phyloP scores from a whole-genome alignment of 2,113 vertebrate species.

The Bettongia penicillata region DNA sequence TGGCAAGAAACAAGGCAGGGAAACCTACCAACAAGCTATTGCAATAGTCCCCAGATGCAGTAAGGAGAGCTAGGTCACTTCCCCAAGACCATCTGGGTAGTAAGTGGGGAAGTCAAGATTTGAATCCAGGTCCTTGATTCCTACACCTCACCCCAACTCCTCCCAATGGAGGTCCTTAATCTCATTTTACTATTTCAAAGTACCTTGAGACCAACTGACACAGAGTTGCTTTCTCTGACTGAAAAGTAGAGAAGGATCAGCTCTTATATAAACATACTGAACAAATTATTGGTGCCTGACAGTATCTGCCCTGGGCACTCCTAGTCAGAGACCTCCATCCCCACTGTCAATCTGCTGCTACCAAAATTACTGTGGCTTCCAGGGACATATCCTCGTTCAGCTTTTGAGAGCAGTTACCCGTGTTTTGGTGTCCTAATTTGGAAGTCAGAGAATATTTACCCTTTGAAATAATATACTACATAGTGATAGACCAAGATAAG shows the following conservation, averaged over 20 bases:
- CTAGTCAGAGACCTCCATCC: background rate
- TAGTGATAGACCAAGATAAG: background rate
- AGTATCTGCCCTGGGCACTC: background rate
- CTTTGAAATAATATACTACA: background rate
- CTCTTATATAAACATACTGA: background rate
- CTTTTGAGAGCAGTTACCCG: background rate
- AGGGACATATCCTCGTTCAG: background rate
- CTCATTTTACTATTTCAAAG: background rate
- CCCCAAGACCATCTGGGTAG: background rate
- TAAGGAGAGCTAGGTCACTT: background rate
- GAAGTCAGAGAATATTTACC: background rate
- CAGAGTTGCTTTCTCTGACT: background rate
- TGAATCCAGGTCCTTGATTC: background rate
- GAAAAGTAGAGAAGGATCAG: background rate
- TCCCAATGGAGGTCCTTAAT: background rate
- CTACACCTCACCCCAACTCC: background rate
- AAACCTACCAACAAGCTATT: background rate
- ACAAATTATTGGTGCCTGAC: background rate
- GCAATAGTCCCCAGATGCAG: background rate
- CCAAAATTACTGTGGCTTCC: background rate
- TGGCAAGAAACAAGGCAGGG: background rate
- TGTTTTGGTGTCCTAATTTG: background rate
- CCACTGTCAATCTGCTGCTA: background rate
- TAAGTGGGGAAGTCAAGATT: background rate
- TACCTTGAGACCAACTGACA: background rate